A percentile compares a stretch with the other conserved stretches of the same genome.
Conservation (phyloP, 2,888 invertebrate genomes). For the Emmelina monodactyla region DNA sequence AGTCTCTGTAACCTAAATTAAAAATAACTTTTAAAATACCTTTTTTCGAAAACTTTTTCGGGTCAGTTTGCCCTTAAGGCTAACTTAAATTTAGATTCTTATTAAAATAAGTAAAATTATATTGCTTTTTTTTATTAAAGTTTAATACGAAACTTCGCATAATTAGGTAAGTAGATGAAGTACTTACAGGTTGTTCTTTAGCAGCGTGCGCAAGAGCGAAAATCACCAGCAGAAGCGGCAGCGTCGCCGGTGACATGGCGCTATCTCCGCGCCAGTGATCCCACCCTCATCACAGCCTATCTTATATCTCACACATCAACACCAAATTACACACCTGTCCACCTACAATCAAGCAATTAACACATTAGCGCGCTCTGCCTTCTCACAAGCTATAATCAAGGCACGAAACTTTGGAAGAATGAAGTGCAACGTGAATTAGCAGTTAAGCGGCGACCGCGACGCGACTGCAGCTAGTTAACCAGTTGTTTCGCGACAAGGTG, state of each 20-base stretch:
- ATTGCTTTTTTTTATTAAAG: too few species aligned
- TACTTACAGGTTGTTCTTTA: slow-evolving; percentile 44
- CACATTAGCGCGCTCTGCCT: slow-evolving; percentile 28
- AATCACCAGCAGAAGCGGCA: slow-evolving; percentile 30
- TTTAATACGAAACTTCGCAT: too few species aligned
- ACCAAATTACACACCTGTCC: slow-evolving; percentile 18
- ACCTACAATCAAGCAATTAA: slow-evolving; percentile 37
- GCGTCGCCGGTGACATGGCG: slow-evolving; percentile 37
- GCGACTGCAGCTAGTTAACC: slow-evolving; percentile 8
- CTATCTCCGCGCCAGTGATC: slow-evolving; percentile 21
- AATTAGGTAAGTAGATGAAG: slow-evolving; percentile 7
- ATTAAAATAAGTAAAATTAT: too few species aligned
- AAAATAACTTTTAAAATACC: too few species aligned
- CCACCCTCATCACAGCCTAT: slow-evolving; percentile 7
- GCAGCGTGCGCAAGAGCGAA: slow-evolving; percentile 26
- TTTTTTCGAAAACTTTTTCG: too few species aligned
- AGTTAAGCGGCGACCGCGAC: slow-evolving; percentile 18
- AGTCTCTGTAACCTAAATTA: too few species aligned
- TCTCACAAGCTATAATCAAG: slow-evolving; percentile 39
- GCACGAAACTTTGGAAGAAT: slow-evolving; percentile 31
- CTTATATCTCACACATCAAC: slow-evolving; percentile 20
- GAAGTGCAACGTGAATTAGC: slow-evolving; percentile 41
- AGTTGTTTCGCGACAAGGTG: slow-evolving; percentile 5
- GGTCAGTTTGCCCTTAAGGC: too few species aligned
- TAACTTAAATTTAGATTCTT: too few species aligned